Conservation (phyloP, 2,113 vertebrate genomes). For the Amblyopsis rosae region DNA sequence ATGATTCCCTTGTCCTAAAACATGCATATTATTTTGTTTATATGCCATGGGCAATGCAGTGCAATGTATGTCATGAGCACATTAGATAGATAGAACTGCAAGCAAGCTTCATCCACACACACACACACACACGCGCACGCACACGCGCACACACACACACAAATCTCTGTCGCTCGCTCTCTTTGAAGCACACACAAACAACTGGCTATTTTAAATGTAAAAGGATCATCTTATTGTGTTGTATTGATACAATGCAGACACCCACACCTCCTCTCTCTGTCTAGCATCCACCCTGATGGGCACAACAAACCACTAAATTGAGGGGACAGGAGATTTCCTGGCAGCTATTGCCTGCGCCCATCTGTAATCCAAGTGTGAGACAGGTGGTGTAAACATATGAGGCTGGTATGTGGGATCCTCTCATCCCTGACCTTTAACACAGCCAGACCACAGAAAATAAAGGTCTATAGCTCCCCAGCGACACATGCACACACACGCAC, state of each 20-base stretch:
- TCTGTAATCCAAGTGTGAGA: constrained; percentile 45
- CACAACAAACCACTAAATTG: constrained; percentile 46
- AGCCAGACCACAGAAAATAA: constrained; percentile 60
- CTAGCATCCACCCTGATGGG: constrained; percentile 35
- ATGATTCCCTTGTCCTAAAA: no score
- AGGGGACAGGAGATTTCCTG: constrained; percentile 54
- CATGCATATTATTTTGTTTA: no score
- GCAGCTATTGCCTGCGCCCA: constrained; percentile 44
- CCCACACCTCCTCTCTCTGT: constrained; percentile 4
- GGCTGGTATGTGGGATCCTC: constrained; percentile 47
- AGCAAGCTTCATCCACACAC: neutral
- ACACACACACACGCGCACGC: constrained; percentile 15
- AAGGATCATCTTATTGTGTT: constrained; percentile 34
- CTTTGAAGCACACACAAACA: constrained; percentile 27
- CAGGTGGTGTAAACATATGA: constrained; percentile 53
- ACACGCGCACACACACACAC: constrained; percentile 33
- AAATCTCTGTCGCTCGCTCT: neutral
- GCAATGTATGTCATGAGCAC: no score
- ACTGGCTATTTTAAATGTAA: constrained; percentile 50
- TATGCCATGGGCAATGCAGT: no score
- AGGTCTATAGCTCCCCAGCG: constrained; percentile 64
- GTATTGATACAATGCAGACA: constrained; percentile 51
- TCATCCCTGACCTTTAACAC: constrained; percentile 70
- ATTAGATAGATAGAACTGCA: no score
- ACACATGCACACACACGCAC: constrained; percentile 34